Base-by-base conservation (phyloP, 2,113 vertebrate genomes). In the Myocastor coypus region DNA sequence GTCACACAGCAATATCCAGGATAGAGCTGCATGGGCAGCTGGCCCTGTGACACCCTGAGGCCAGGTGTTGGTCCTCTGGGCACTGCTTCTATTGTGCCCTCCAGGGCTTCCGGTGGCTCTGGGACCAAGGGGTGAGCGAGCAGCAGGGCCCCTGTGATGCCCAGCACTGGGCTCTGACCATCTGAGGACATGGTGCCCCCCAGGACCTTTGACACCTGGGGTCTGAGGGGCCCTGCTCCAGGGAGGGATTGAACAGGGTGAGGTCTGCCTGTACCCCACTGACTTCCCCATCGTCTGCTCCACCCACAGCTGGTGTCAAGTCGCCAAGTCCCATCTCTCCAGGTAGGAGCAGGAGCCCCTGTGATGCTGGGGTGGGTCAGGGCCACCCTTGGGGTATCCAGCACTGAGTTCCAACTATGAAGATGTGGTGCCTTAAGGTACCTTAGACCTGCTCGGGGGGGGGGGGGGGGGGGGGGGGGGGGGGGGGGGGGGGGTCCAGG, bases 101-200 rank as follows among this genome's bases (percentile, higher is more conserved):
- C 40, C 3, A 17, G 77, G 46, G 64, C 37, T 42, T 22, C 12
- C 42, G 71, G 91, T 91, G 59, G 42, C 24, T 50, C 14, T 75
- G 26, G 6, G 14, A 40, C 26, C 19, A 57, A 30, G 10, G 7
- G 34, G 59, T 19, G 34, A 11, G n/a, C 46, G 75, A 42, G 14
- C 80, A 30, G 42, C 11, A 0, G 24, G 92, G 64, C 81, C 83
- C 98, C 96, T 24, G 0, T 96, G 98, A 97, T 98, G 97, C 87
- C 75, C 12, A 97, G 98, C 97, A 98, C 98, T 98, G 98, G 98
- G 98, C 98, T 97, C 97, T 0, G 82, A 98, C 75, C 52, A 52
- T 40, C 16, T 40, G 97, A 95, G 34, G 97, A 98, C 42, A 84
- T 92, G 42, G 71, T 97, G 98, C 97, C 59, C 92, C 92, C 88